These are phyloP conservation scores for Sarcophaga rosellei DNA, from an alignment of 2,888 invertebrate species.

Conservation along the genomic window DNA sequence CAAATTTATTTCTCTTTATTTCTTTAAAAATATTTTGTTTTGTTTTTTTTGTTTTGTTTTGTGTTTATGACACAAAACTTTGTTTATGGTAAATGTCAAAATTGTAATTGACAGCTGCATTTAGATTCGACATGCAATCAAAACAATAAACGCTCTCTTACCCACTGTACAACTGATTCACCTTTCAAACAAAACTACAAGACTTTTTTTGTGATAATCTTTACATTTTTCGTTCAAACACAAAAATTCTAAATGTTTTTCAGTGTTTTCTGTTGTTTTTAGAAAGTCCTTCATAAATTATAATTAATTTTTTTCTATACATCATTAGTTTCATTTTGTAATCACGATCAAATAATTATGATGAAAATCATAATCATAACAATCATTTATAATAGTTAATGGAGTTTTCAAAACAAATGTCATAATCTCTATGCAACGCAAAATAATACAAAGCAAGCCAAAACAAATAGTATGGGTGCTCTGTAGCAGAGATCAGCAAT, in stretches of 20 bases:
- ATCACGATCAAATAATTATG: conserved; percentile 32
- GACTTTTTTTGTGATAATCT: conserved; percentile 3
- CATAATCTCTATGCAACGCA: conserved; percentile 8
- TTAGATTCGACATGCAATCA: conserved; percentile 43
- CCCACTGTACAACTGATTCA: background rate
- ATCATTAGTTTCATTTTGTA: conserved; percentile 13
- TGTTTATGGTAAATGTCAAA: conserved; percentile 63
- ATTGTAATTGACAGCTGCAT: conserved; percentile 63
- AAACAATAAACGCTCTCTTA: background rate
- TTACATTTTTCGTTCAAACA: background rate
- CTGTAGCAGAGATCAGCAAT: no score
- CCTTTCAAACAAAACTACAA: background rate
- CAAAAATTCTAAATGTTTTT: conserved; percentile 1
- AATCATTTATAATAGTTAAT: background rate
- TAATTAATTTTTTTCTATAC: conserved; percentile 18
- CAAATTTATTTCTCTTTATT: conserved; percentile 49
- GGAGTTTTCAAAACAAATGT: conserved; percentile 10
- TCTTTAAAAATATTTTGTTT: no score
- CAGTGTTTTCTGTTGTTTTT: conserved; percentile 13
- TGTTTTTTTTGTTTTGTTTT: no score
- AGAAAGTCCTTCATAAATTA: conserved; percentile 49
- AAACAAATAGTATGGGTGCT: no score
- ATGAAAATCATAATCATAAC: conserved; percentile 17
- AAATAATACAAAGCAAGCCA: no score
- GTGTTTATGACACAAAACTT: conserved; percentile 46